Percentiles rank a stretch among this genome's conserved stretches.
These are phyloP conservation scores for Agriotes lineatus DNA, from an alignment of 2,888 invertebrate species.

Conservation along the genomic window DNA sequence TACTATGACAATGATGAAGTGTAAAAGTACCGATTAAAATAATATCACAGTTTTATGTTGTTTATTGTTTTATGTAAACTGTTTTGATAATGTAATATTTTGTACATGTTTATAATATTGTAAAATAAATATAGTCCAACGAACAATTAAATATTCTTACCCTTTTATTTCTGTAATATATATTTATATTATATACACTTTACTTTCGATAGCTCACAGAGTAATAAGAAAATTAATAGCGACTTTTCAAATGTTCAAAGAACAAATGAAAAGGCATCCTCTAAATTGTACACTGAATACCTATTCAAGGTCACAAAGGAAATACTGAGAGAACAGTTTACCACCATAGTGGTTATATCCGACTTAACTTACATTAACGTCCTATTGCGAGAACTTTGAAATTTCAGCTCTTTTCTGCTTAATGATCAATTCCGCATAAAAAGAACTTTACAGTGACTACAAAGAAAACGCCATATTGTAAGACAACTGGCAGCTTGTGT, in stretches of 20 bases:
- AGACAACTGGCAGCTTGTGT: constrained; percentile 27
- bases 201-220: constrained; percentile 32
- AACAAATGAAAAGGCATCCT: constrained; percentile 24
- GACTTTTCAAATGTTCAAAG: constrained; percentile 11
- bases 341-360: constrained; percentile 11
- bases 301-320: constrained; percentile 30
- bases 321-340: constrained; percentile 32
- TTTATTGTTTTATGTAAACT: not conserved
- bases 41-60: no score
- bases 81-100: not conserved
- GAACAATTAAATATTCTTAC: constrained; percentile 36
- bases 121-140: constrained; percentile 12
- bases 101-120: not conserved
- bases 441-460: not conserved
- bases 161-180: constrained; percentile 36
- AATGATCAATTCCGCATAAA: constrained; percentile 6
- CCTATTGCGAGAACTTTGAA: constrained; percentile 12
- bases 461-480: constrained; percentile 7
- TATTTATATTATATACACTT: constrained; percentile 39
- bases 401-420: constrained; percentile 4
- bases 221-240: constrained; percentile 34
- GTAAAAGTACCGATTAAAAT: not conserved
- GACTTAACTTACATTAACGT: constrained; percentile 18
- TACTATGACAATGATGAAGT: not conserved
- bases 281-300: constrained; percentile 33